phyloP scores from a whole-genome alignment of 2,113 vertebrate species.

The Corythornis cristatus region DNA sequence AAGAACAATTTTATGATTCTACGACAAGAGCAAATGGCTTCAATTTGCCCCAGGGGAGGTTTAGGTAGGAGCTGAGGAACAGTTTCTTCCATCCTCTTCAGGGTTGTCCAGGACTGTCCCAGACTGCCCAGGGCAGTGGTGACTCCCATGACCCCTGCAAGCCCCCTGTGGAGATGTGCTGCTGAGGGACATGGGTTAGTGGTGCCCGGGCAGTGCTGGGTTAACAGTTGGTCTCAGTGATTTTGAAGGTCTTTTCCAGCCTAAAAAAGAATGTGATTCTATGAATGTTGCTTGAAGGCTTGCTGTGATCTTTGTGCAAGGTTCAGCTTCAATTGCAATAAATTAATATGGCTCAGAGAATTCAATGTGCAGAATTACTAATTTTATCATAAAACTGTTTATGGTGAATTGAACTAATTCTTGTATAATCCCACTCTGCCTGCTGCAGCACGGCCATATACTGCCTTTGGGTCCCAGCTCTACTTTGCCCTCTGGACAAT shows the following conservation, averaged over 20 bases:
- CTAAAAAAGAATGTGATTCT: neutral
- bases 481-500: neutral
- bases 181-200: neutral
- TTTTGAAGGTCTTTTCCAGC: neutral
- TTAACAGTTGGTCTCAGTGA: neutral
- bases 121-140: no score
- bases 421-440: neutral
- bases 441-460: neutral
- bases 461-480: neutral
- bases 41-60: no score
- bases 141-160: no score
- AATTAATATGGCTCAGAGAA: neutral
- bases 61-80: no score
- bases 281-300: neutral
- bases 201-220: neutral
- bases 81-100: no score
- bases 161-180: neutral
- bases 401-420: neutral
- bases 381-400: conserved; percentile 2
- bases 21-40: no score
- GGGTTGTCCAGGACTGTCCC: no score
- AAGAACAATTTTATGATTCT: no score
- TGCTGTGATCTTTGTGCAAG: neutral
- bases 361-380: conserved; percentile 4
- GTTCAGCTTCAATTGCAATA: conserved; percentile 1